phyloP scores from a whole-genome alignment of 2,888 invertebrate species.

The Lapara coniferarum region DNA sequence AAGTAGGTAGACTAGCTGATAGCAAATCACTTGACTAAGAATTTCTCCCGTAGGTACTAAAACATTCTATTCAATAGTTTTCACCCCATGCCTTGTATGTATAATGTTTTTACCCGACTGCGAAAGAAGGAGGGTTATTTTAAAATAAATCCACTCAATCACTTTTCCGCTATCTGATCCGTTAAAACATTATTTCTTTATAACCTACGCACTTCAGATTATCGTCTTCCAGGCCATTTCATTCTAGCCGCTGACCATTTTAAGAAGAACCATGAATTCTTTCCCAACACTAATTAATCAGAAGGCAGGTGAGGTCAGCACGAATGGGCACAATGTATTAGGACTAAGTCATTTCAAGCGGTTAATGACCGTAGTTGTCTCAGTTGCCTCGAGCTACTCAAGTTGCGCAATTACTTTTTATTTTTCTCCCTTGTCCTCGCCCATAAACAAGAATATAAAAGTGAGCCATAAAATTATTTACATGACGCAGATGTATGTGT shows the following conservation, averaged over 20 bases:
- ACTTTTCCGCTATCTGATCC: background rate
- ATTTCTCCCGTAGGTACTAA: too few species aligned
- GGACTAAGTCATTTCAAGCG: constrained; percentile 46
- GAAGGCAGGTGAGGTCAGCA: constrained; percentile 52
- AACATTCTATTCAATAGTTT: background rate
- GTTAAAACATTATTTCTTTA: constrained; percentile 1
- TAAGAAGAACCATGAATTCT: constrained; percentile 41
- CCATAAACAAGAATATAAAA: constrained; percentile 40
- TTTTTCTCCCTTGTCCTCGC: constrained; percentile 43
- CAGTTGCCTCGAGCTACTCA: constrained; percentile 37
- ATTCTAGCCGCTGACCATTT: constrained; percentile 42
- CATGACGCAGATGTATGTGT: constrained; percentile 12
- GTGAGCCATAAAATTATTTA: constrained; percentile 12
- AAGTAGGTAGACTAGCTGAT: too few species aligned
- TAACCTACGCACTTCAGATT: constrained; percentile 41
- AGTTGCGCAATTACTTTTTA: constrained; percentile 48
- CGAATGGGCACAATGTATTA: constrained; percentile 51
- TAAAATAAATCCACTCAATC: too few species aligned
- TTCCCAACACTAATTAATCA: constrained; percentile 50
- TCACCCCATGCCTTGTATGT: background rate
- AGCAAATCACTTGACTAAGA: too few species aligned
- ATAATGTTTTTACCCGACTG: too few species aligned
- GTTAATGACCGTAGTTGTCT: constrained; percentile 48
- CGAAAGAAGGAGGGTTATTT: too few species aligned
- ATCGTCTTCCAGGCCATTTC: constrained; percentile 56